These are phyloP conservation scores for Pharmacophagus antenor DNA, from an alignment of 2,888 invertebrate species.

Conservation along the genomic window DNA sequence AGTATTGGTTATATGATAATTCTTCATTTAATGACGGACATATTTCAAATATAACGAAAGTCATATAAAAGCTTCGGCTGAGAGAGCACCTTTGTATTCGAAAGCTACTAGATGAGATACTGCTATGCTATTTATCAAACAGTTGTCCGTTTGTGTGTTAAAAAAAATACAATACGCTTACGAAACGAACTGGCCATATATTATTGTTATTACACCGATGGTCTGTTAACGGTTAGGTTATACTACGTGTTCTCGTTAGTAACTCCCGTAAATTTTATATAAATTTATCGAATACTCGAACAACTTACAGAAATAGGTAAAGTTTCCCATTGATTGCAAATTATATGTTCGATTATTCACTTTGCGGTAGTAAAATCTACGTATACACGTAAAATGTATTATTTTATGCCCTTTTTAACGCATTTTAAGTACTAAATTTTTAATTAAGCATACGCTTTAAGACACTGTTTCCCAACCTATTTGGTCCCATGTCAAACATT, in stretches of 20 bases:
- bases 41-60: slow-evolving; percentile 19
- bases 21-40: slow-evolving; percentile 10
- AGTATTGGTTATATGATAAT: background rate
- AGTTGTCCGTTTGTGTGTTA: slow-evolving; percentile 36
- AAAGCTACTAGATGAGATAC: slow-evolving; percentile 39
- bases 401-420: too few species aligned
- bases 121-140: slow-evolving; percentile 42
- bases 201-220: slow-evolving; percentile 54
- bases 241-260: slow-evolving; percentile 40
- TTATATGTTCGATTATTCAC: too few species aligned
- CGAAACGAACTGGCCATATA: slow-evolving; percentile 49
- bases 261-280: slow-evolving; percentile 8
- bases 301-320: too few species aligned
- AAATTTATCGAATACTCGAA: background rate
- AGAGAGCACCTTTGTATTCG: slow-evolving; percentile 34
- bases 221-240: slow-evolving; percentile 38
- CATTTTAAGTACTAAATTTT: too few species aligned
- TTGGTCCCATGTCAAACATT: too few species aligned
- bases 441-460: too few species aligned
- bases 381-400: too few species aligned
- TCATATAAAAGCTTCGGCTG: slow-evolving; percentile 14
- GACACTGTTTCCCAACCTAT: too few species aligned
- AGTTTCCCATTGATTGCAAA: too few species aligned
- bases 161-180: slow-evolving; percentile 58
- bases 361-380: too few species aligned